These are phyloP conservation scores for Allygus modestus DNA, from an alignment of 2,888 invertebrate genomes.

Conservation along the genomic window DNA sequence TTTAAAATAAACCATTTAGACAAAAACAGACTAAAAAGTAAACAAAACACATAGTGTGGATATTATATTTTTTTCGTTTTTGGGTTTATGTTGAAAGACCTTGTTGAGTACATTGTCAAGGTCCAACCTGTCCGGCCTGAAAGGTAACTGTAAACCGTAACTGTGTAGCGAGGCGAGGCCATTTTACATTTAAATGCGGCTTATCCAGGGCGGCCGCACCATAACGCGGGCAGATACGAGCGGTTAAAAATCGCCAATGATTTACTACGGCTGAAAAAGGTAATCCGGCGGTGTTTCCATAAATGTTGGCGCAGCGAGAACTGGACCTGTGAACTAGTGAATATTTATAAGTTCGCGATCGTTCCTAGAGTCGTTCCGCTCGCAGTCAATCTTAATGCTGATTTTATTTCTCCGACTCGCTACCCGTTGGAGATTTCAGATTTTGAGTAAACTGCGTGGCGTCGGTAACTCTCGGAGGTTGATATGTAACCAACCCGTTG, in stretches of 20 bases:
- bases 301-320: slow-evolving; percentile 22
- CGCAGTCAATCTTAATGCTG: slow-evolving; percentile 25
- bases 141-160: not conserved
- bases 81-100: too few species aligned
- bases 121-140: not conserved
- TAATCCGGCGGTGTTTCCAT: slow-evolving; percentile 24
- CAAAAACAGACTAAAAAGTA: too few species aligned
- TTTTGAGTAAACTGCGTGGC: not conserved
- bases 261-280: slow-evolving; percentile 23
- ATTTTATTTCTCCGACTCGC: slow-evolving; percentile 16
- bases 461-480: not conserved
- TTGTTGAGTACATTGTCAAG: too few species aligned
- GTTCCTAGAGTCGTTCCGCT: slow-evolving; percentile 4
- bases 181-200: slow-evolving; percentile 8
- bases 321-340: slow-evolving; percentile 11
- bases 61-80: too few species aligned
- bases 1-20: too few species aligned
- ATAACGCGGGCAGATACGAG: not conserved
- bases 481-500: too few species aligned
- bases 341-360: slow-evolving; percentile 22
- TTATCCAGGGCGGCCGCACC: slow-evolving; percentile 24
- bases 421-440: not conserved
- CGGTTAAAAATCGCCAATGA: slow-evolving; percentile 34
- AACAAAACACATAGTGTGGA: too few species aligned
- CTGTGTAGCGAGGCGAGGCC: not conserved